Evolutionary conservation across 2,888 invertebrate species (phyloP).

Genomic region (Adineta ricciae): DNA sequence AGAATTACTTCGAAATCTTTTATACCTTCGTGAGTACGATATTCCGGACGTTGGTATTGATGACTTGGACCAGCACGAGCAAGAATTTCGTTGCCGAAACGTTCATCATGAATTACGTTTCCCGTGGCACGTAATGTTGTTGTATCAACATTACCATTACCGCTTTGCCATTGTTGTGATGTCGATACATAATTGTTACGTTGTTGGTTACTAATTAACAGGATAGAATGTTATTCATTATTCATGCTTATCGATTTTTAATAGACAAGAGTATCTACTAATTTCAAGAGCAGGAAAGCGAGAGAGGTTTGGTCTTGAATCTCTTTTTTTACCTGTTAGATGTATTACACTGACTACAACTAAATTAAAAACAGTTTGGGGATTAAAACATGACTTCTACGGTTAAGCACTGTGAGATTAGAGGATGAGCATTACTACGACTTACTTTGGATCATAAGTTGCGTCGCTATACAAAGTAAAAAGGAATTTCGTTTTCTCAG

Average conservation of each 20-base stretch:
- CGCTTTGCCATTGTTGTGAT: neutral
- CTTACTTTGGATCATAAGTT: neutral
- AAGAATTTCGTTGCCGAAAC: conserved; percentile 6
- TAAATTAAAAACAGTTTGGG: neutral
- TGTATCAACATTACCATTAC: neutral
- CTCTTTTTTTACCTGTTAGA: neutral
- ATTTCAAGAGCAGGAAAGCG: neutral
- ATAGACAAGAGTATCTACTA: neutral
- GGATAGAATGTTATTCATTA: neutral
- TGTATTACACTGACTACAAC: neutral
- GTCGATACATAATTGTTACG: neutral
- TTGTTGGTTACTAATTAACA: neutral
- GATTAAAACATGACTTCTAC: neutral
- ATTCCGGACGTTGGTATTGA: neutral
- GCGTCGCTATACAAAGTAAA: no score
- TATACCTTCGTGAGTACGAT: conserved; percentile 18
- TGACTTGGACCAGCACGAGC: conserved; percentile 19
- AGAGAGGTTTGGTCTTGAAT: neutral
- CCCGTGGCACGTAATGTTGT: neutral
- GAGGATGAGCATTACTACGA: neutral
- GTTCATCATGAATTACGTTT: neutral
- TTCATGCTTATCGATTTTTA: neutral
- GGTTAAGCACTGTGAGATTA: neutral
- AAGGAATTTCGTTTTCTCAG: neutral
- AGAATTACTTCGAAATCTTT: no score